A percentile compares a stretch with the other conserved stretches of the same genome.
These are phyloP conservation scores for Onychostruthus taczanowskii DNA, from an alignment of 2,113 vertebrate species.

Conservation along the genomic window DNA sequence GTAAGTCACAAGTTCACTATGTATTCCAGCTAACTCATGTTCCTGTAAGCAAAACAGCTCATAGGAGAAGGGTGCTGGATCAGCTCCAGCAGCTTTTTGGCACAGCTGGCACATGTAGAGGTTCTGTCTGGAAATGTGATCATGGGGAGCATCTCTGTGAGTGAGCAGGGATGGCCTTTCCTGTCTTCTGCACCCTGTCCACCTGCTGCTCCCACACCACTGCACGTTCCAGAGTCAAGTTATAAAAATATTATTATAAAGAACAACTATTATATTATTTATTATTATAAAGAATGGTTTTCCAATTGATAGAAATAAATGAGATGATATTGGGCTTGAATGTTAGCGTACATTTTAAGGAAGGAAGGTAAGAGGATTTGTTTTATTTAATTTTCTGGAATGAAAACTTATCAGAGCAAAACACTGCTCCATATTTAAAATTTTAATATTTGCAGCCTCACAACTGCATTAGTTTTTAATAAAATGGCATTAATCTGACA, in stretches of 20 bases:
- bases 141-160: background rate
- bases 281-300: background rate
- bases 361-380: background rate
- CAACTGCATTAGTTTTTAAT: background rate
- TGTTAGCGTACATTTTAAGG: background rate
- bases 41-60: background rate
- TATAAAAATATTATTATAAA: background rate
- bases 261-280: background rate
- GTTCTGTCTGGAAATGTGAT: too few relatives aligned
- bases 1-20: background rate
- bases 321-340: background rate
- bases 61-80: background rate
- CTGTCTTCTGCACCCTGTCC: background rate
- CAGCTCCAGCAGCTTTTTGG: background rate
- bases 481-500: background rate
- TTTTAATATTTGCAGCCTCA: background rate
- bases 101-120: background rate
- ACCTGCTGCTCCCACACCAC: fast-evolving
- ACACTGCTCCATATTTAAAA: background rate
- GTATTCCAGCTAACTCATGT: fast-evolving
- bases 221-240: background rate
- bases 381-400: background rate
- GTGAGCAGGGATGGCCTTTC: too few relatives aligned
- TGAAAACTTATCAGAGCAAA: background rate
- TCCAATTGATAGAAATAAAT: background rate